phyloP scores from a whole-genome alignment of 2,888 invertebrate genomes.

The Rotaria socialis region DNA sequence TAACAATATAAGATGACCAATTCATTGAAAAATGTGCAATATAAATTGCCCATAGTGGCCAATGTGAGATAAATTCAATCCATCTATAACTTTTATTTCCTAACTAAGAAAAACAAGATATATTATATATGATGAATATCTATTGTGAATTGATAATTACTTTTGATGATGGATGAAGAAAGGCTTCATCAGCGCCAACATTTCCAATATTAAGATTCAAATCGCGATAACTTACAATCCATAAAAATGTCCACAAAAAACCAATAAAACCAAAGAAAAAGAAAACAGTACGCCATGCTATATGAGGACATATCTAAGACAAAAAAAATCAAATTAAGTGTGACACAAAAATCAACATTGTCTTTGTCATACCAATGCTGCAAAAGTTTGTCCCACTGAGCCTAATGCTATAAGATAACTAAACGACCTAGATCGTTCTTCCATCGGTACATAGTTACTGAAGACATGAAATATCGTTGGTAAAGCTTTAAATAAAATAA shows the following conservation, averaged over 20 bases:
- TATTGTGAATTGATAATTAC: background rate
- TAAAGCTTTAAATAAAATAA: conserved; percentile 62
- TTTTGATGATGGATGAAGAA: conserved; percentile 55
- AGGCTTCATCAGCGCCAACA: conserved; percentile 54
- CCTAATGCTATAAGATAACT: conserved; percentile 71
- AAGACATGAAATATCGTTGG: conserved; percentile 74
- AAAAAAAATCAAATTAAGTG: background rate
- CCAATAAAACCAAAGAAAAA: conserved; percentile 69
- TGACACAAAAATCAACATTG: background rate
- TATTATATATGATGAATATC: background rate
- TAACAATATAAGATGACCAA: conserved; percentile 74
- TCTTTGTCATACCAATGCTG: conserved; percentile 64
- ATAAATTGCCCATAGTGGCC: conserved; percentile 72
- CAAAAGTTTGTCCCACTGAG: conserved; percentile 72
- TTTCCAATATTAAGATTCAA: conserved; percentile 50
- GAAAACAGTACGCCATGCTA: conserved; percentile 69
- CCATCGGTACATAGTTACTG: conserved; percentile 69
- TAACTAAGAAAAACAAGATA: conserved; percentile 57
- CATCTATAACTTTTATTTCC: conserved; percentile 65
- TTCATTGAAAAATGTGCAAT: conserved; percentile 75
- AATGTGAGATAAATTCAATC: conserved; percentile 68
- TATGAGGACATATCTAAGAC: conserved; percentile 67
- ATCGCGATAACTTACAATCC: conserved; percentile 67
- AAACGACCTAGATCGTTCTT: conserved; percentile 71
- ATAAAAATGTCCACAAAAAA: conserved; percentile 68